phyloP scores from a whole-genome alignment of 2,113 vertebrate species.

The Trematocara marginatum region DNA sequence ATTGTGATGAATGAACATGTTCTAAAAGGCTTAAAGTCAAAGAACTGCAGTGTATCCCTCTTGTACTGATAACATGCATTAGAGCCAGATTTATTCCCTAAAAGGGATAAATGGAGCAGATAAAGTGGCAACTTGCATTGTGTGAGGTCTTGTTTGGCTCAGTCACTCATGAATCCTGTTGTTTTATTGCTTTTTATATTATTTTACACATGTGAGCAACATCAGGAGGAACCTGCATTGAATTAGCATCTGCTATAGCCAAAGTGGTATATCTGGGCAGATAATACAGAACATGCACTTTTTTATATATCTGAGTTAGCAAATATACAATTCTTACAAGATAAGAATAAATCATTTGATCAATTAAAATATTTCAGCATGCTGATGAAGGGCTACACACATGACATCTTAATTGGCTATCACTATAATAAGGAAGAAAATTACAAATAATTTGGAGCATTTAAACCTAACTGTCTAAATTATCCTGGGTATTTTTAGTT shows the following conservation, averaged over 20 bases:
- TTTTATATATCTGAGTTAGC: background rate
- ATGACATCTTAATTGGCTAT: background rate
- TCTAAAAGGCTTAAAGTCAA: background rate
- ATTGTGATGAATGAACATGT: fast-evolving
- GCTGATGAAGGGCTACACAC: background rate
- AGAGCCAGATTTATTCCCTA: background rate
- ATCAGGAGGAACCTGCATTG: background rate
- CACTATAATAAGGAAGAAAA: background rate
- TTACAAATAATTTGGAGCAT: background rate
- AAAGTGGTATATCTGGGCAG: background rate
- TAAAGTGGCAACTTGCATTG: background rate
- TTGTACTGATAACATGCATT: background rate
- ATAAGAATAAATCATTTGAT: background rate
- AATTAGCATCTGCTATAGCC: background rate
- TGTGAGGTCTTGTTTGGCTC: background rate
- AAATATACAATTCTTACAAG: background rate
- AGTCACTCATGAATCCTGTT: background rate
- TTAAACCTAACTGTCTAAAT: background rate
- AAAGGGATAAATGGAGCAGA: background rate
- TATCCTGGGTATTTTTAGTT: background rate
- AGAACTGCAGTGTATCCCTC: background rate
- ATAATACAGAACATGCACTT: background rate
- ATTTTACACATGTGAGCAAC: background rate
- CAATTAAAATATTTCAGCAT: background rate
- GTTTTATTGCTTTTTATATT: background rate